Base-by-base conservation (phyloP, 2,888 invertebrate genomes). In the Teleogryllus oceanicus region DNA sequence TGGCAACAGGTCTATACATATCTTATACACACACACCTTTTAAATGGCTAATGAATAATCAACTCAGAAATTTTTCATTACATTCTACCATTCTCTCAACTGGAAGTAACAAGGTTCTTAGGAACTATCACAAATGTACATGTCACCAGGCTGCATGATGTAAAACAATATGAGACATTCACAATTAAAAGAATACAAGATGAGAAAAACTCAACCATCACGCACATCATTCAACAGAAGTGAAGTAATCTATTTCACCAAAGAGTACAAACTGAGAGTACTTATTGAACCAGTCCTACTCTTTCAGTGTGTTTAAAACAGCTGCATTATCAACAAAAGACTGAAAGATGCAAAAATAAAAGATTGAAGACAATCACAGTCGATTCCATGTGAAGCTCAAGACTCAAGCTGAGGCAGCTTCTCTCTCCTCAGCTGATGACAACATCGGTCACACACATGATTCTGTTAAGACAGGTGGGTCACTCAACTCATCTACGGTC, bases 51-150 rank as follows among this genome's bases (percentile, higher is more conserved):
- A 62, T 62, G 62, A 62, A 62, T n/a, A 62, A 13, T 62, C 16
- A n/a, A 18, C n/a, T 62, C 62, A 18, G 13, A 62, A 62, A n/a
- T 62, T 62, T 62, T n/a, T 18, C 62, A 62, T n/a, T 62, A n/a
- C 62, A 62, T 62, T 62, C 13, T 62, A 62, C n/a, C 62, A 62
- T 18, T 62, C 62, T 62, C 62, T 62, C 62, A 62, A 62, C 62
- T 62, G 62, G 62, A 62, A 62, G 62, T 62, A 62, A 62, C 62
- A 62, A 62, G 62, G 62, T 62, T 18, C 62, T 62, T 62, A 62
- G 62, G 62, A 62, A 62, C 62, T 62, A 62, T 62, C 62, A 62
- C 62, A 62, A 62, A 62, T 62, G 62, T 62, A 62, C 62, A 62
- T 4, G 13, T 62, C 62, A 62, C 62, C 62, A 62, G 16, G 16